Evolutionary conservation across 1,140 invertebrate species (phyloP), one percentile per base, ranked within the genome.

Genomic region (Aethina tumida): DNA sequence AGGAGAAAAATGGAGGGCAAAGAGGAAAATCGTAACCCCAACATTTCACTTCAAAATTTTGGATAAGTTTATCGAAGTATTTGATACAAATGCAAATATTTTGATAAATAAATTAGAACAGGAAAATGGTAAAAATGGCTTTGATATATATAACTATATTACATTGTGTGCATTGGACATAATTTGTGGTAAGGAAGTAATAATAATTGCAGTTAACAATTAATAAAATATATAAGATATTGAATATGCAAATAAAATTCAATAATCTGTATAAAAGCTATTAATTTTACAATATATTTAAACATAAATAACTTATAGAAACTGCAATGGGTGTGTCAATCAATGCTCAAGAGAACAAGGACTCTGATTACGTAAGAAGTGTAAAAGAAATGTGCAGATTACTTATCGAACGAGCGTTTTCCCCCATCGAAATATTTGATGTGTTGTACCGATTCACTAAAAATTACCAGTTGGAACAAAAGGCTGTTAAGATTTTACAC

Each of bases 21-120:
- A 77, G 33, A 56, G 82, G 6, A 81, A 78, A 58, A 57, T 83
- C 26, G 58, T 89, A 8, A 88, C 85, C 0, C 85, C 85, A 2
- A 77, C 84, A 2, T 89, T 89, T 53, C 86, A 89, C 57, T 88
- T 89, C 53, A 77, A 79, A 49, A 84, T 89, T 37, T 62, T 87
- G n/a, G 74, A 86, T 38, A 66, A 79, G 47, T 87, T 85, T 55
- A 41, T 82, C 0, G 68, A 74, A n/a, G 68, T 82, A 0, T 84
- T 88, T 53, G 75, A 82, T 50, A 68, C 74, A 35, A 76, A 84
- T 50, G 64, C 71, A 22, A 48, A 62, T 5, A 66, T 73, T n/a
- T 63, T 88, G 42, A 60, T 73, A 0, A 35, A 69, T 2, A 67
- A 70, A 39, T 53, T 83, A 2, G 49, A 65, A 26, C 49, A 65